Conservation (phyloP, 2,888 invertebrate species). For the Hirtodrosophila trivittata region DNA sequence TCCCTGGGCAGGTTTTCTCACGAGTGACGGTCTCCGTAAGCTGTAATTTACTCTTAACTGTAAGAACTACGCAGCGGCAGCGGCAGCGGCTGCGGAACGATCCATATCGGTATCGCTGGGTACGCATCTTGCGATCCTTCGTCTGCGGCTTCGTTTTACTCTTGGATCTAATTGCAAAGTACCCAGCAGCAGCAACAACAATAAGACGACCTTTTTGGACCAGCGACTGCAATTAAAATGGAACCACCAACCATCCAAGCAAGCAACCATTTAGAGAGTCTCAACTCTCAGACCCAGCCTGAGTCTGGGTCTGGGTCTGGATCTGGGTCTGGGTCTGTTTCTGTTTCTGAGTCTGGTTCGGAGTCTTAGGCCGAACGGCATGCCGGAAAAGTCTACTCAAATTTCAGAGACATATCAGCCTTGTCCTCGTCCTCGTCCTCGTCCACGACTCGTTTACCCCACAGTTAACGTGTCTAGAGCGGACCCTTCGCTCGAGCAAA, state of each 20-base stretch:
- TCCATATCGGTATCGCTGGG: constrained; percentile 56
- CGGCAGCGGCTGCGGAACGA: constrained; percentile 19
- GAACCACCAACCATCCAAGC: constrained; percentile 61
- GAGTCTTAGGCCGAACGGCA: constrained; percentile 67
- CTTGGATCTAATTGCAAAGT: constrained; percentile 72
- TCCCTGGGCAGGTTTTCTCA: constrained; percentile 63
- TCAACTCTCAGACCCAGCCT: constrained; percentile 47
- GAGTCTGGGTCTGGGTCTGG: neutral
- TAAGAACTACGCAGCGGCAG: constrained; percentile 38
- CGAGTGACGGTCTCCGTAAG: constrained; percentile 56
- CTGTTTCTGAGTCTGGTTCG: constrained; percentile 34
- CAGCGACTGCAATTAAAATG: constrained; percentile 74
- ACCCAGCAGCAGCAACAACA: constrained; percentile 30
- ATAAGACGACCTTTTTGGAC: constrained; percentile 48
- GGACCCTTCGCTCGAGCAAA: constrained; percentile 31
- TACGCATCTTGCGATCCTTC: constrained; percentile 67
- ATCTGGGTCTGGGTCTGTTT: constrained; percentile 23
- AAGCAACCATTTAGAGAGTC: constrained; percentile 34
- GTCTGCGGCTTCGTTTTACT: constrained; percentile 74
- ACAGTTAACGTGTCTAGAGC: constrained; percentile 10
- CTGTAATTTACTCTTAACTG: constrained; percentile 60
- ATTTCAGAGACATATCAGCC: constrained; percentile 52
- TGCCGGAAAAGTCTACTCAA: constrained; percentile 75
- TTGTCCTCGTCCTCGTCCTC: neutral
- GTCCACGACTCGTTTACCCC: constrained; percentile 26